Base-by-base conservation (phyloP, 1,140 invertebrate genomes). In the Drosophila baimaii region DNA sequence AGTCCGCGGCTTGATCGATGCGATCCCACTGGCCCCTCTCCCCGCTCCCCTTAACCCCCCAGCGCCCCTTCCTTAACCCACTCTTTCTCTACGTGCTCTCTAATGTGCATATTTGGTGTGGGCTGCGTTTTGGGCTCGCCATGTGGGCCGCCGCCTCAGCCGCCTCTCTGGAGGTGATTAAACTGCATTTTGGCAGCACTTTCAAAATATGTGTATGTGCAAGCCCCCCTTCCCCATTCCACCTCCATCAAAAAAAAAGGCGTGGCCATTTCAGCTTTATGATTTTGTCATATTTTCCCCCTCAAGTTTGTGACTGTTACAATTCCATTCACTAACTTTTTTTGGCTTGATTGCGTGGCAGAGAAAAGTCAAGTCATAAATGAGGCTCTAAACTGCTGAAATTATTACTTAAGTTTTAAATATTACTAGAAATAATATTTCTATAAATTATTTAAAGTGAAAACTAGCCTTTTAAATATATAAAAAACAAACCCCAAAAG, bases 151-250 rank as follows among this genome's bases (percentile, higher is more conserved):
- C 35, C 52, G 76, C 35, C 52, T 57, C 73, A 25, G 76, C 35
- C 52, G 76, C 35, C 52, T 57, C 37, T 84, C 77, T 74, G 63
- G 69, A 86, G 79, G 82, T 85, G 82, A 86, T 85, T 85, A 79
- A 85, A 85, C 82, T 85, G 78, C 71, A 86, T 81, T 86, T 85
- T 85, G 74, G 75, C 79, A 79, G 68, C 68, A 71, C 68, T 71
- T 71, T 71, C 68, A 66, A 66, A 71, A 43, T 69, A 65, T 69
- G 44, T 69, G 46, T 49, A 15, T 49, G 23, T 49, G 46, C 46
- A 49, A 49, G n/a, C 46, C 25, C 27, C 9, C 46, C 44, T n/a
- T 23, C 44, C 25, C 23, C 15, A 12, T 15, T 12, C 5, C 44
- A n/a, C n/a, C 39, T 41, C 41, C 31, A 5, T 33, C n/a, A n/a